Evolutionary conservation across 2,888 invertebrate genomes (phyloP), one percentile per base, ranked within the genome.

Genomic region (Harmothoe impar): DNA sequence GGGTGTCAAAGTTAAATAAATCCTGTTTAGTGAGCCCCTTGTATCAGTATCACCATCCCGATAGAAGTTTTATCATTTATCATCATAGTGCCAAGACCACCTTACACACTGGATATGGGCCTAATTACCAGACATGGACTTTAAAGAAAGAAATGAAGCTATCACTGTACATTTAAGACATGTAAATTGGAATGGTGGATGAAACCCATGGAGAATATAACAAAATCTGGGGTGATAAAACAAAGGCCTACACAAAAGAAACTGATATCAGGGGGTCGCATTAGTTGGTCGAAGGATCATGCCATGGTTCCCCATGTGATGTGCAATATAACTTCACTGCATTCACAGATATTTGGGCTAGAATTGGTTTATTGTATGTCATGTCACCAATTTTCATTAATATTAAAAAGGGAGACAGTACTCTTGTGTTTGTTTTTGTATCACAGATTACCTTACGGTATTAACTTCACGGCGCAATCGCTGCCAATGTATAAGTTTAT

Each of bases 361-460:
- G 10, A 3, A 43, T 43, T 12, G n/a, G 7, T 62, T n/a, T n/a
- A 5, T n/a, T 12, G 62, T 62, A 62, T 20, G 62, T n/a, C n/a
- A n/a, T 62, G 62, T n/a, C 43, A 43, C 62, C 15, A 15, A 20
- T 62, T 20, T n/a, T 62, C 12, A 20, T 62, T n/a, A 20, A 62
- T 62, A 5, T 7, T 43, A 43, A 43, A 7, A 43, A 7, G 43
- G 43, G 62, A 62, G 62, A 62, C 12, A 62, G 62, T 62, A n/a
- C 15, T 62, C n/a, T 20, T 62, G 62, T n/a, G 62, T 62, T 62
- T 62, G 62, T 62, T 20, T 62, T 62, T 62, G n/a, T n/a, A 62
- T 62, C 62, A 62, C 62, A 62, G 62, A 62, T 62, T 62, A 62
- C 62, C 62, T 62, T n/a, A 62, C 15, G 62, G 62, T 62, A 62